A percentile compares a stretch with the other conserved stretches of the same genome.
Evolutionary conservation across 2,888 invertebrate genomes (phyloP).

Genomic region (Acleris holmiana): DNA sequence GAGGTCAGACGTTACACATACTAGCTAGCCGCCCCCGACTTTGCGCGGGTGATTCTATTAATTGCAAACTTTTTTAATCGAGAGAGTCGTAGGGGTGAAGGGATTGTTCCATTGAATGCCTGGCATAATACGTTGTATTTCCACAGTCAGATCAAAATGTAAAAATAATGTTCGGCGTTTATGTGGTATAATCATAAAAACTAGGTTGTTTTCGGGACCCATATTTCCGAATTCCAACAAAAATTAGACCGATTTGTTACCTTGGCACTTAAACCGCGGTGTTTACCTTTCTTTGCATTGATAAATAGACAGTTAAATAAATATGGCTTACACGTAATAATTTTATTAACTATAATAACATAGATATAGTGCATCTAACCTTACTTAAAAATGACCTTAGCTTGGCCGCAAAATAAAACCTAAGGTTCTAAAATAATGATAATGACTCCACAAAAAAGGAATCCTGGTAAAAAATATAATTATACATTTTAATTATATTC

Average conservation of each 20-base stretch:
- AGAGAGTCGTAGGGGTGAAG: too few species aligned
- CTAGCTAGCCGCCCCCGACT: background rate
- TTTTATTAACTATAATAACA: slow-evolving; percentile 16
- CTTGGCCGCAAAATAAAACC: slow-evolving; percentile 8
- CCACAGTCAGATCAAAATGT: too few species aligned
- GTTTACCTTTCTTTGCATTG: background rate
- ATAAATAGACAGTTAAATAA: slow-evolving; percentile 19
- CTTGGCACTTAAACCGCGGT: too few species aligned
- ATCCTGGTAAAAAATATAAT: background rate
- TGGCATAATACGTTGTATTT: too few species aligned
- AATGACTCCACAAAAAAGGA: slow-evolving; percentile 5
- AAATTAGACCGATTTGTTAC: too few species aligned
- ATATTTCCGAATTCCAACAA: too few species aligned
- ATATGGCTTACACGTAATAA: slow-evolving; percentile 6
- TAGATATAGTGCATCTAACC: slow-evolving; percentile 20
- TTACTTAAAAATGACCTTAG: slow-evolving; percentile 25
- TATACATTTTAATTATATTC: background rate
- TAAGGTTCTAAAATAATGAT: slow-evolving; percentile 19
- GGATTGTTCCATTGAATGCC: too few species aligned
- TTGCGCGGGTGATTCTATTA: background rate
- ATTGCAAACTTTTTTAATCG: too few species aligned
- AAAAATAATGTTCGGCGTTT: too few species aligned
- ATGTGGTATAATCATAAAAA: too few species aligned
- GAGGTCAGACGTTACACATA: slow-evolving; percentile 8
- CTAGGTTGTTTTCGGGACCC: too few species aligned